phyloP scores from a whole-genome alignment of 2,888 invertebrate species.

The Reticulitermes lucifugus region DNA sequence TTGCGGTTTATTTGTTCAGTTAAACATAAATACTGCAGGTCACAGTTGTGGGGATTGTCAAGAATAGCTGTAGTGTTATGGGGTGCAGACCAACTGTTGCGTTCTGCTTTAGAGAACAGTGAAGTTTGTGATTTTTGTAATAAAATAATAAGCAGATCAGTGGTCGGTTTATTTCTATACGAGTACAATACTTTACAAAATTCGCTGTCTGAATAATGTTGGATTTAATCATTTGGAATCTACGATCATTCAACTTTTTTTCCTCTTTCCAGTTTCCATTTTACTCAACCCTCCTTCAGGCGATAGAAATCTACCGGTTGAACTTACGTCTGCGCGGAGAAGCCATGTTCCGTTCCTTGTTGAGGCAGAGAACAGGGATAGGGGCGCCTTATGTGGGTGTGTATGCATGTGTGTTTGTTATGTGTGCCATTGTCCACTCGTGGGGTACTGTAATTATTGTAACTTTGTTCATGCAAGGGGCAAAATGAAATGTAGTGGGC shows the following conservation, averaged over 20 bases:
- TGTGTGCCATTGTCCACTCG: background rate
- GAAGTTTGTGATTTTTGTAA: too few relatives aligned
- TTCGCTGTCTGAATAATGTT: conserved; percentile 1
- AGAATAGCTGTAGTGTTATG: too few relatives aligned
- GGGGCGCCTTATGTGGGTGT: background rate
- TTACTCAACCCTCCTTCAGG: background rate
- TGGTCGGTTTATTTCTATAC: too few relatives aligned
- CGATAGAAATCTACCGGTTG: background rate
- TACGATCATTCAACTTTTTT: background rate
- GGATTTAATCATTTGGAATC: conserved; percentile 4
- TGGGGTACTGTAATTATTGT: conserved; percentile 35
- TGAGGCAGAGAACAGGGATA: background rate
- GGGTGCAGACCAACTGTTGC: too few relatives aligned
- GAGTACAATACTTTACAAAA: background rate
- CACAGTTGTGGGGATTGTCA: too few relatives aligned
- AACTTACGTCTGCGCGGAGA: background rate
- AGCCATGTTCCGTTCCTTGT: background rate
- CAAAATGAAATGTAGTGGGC: conserved; percentile 48
- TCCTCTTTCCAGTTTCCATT: background rate
- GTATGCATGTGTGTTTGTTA: background rate
- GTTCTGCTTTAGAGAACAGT: too few relatives aligned
- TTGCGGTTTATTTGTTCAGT: too few relatives aligned
- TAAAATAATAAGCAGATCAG: too few relatives aligned
- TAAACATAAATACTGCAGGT: too few relatives aligned
- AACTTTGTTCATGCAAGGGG: conserved; percentile 39